Base-by-base conservation (phyloP, 53 echinoderm and acorn worm species). In the Echinarachnius parma region DNA sequence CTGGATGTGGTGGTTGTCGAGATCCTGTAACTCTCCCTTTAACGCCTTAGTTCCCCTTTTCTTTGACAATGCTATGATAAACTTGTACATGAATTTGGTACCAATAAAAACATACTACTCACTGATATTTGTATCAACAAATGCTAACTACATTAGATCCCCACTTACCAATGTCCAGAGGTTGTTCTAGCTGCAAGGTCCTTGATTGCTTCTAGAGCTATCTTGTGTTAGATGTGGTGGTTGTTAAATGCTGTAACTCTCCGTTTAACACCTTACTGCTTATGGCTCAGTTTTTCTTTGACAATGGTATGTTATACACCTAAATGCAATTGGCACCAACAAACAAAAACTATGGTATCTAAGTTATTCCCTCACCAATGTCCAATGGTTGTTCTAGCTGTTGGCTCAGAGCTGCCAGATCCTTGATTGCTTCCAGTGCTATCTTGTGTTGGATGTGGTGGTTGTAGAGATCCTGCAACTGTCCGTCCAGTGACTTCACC, bases 401-500 rank as follows among this genome's bases (percentile, higher is more conserved):
- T 23, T 66, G 74, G 34, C 87, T 82, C 37, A 95, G 80, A 29
- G 84, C 79, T 0, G 81, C 87, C 55, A 95, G 81, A 36, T 95
- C 96, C 52, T 91, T 84, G n/a, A 86, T 87, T 14, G 96, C 87
- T 61, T 91, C 96, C 56, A 95, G 57, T n/a, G 96, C 96, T 15
- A 90, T 78, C 56, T 81, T 79, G 67, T 95, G 96, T 67, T 95
- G 96, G 61, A 84, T 81, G 66, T 90, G 82, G 82, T 86, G 86
- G 28, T 78, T 64, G 49, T 87, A 81, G 18, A 81, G 79, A 50
- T 95, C 96, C 14, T 76, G 53, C 9, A 84, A 59, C 54, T 91
- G 92, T 15, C 84, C 79, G 52, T 91, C 84, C 21, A 95, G 75
- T 18, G 78, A 60, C 21, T 80, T 67, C 30, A 78, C 36, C 10